phyloP scores from a whole-genome alignment of 2,113 vertebrate species.

The Pelodiscus sinensis region DNA sequence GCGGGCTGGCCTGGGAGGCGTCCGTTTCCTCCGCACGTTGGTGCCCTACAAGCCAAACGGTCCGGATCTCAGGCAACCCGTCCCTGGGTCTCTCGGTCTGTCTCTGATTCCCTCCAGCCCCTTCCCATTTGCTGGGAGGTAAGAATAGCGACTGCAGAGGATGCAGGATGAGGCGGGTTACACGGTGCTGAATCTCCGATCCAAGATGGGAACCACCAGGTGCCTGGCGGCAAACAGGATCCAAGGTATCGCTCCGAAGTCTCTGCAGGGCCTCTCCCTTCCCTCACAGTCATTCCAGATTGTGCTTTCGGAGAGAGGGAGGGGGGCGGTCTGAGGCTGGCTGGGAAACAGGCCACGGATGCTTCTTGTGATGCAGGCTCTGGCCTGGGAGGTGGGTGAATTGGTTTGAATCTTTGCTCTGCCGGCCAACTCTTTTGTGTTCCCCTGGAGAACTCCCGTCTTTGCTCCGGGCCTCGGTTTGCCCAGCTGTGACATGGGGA shows the following conservation, averaged over 20 bases:
- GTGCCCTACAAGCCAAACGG: background rate
- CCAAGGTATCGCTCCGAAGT: background rate
- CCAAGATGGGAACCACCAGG: background rate
- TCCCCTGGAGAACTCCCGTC: background rate
- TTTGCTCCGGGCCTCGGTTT: background rate
- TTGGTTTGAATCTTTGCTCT: background rate
- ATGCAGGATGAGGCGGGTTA: background rate
- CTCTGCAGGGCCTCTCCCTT: background rate
- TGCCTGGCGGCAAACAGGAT: too few species aligned
- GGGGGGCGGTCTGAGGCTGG: background rate
- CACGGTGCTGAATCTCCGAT: background rate
- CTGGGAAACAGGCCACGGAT: background rate
- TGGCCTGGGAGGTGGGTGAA: background rate
- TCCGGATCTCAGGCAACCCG: too few species aligned
- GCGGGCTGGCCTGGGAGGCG: background rate
- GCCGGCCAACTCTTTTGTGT: background rate
- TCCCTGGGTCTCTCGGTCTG: background rate
- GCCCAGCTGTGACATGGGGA: background rate
- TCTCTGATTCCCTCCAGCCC: background rate
- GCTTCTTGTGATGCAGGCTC: background rate
- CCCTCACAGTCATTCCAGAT: background rate
- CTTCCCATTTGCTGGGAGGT: background rate
- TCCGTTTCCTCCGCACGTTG: background rate
- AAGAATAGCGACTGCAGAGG: background rate
- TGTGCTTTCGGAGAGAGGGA: background rate